Base-by-base conservation (phyloP, 2,113 vertebrate species). In the Tapirus terrestris region DNA sequence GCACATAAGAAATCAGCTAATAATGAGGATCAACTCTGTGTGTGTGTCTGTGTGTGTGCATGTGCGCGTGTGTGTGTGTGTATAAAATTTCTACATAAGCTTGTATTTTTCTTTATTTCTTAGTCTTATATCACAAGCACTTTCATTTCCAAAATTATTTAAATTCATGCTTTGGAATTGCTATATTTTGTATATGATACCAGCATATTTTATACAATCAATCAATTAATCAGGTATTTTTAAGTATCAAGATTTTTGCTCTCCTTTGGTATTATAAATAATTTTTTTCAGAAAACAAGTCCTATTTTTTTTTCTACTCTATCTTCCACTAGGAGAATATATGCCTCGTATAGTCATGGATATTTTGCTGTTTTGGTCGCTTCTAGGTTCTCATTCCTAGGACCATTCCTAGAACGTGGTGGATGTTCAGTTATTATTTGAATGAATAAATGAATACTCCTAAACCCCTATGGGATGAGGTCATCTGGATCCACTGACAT, bases 61-160 rank as follows among this genome's bases (percentile, higher is more conserved):
- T 83, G 3, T 72, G 16, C n/a, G n/a, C n/a, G 14, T 31, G 29
- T 94, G 33, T 83, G 3, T 72, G 16, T 65, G 6, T 10, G 1
- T 43, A 14, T 14, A 16, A 39, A 11, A 94, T 27, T 21, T 84
- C 18, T 45, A 48, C 27, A 67, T 18, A 76, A 65, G 4, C 1
- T 53, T 89, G 2, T 18, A 58, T 67, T 91, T 90, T 53, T 85
- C 45, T 79, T 89, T 70, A 39, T 39, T 29, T 91, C 25, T 61
- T 73, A 48, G 31, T 60, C 72, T 23, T 45, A 63, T 33, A 53
- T 65, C n/a, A 65, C 56, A 5, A 45, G 29, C 5, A 70, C 86
- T 86, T 63, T 90, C 21, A 80, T 80, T 79, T 56, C 73, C 36
- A 80, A 87, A 81, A 95, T 56, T n/a, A 63, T 43, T 85, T 72